A percentile compares a stretch with the other conserved stretches of the same genome.
Evolutionary conservation across 2,797 vertebrate species (phyloP).

Genomic region (Scomberomorus guttatus): DNA sequence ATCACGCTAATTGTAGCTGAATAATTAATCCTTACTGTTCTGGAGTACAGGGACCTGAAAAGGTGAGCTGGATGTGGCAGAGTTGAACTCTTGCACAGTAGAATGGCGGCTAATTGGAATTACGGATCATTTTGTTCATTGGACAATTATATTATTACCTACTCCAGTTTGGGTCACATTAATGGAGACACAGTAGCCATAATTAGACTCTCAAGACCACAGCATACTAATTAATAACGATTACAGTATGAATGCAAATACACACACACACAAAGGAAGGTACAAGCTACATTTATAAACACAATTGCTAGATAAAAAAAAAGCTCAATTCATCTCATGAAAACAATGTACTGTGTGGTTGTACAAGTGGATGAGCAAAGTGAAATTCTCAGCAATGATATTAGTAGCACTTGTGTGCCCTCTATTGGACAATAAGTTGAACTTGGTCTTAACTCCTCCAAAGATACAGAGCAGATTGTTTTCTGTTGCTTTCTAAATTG

Average conservation of each 20-base stretch:
- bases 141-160: constrained; percentile 52
- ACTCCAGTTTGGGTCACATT: constrained; percentile 54
- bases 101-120: constrained; percentile 68
- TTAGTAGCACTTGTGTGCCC: constrained; percentile 74
- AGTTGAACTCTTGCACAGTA: constrained; percentile 49
- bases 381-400: constrained; percentile 1
- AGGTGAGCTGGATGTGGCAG: constrained; percentile 64
- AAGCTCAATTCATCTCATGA: constrained; percentile 27
- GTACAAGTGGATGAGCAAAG: constrained; percentile 5
- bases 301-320: constrained; percentile 24
- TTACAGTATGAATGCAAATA: constrained; percentile 42
- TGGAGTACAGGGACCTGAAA: constrained; percentile 53
- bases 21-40: constrained; percentile 81
- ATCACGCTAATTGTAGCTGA: constrained; percentile 83
- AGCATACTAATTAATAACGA: constrained; percentile 55
- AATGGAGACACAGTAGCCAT: constrained; percentile 35
- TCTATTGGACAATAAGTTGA: constrained; percentile 61
- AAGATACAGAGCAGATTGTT: background rate
- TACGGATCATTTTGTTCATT: constrained; percentile 58
- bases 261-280: background rate
- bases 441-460: background rate
- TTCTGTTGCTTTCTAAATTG: background rate
- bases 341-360: constrained; percentile 34
- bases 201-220: constrained; percentile 44
- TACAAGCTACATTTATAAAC: constrained; percentile 18